phyloP scores from a whole-genome alignment of 2,113 vertebrate genomes.

The Oxyruncus cristatus region DNA sequence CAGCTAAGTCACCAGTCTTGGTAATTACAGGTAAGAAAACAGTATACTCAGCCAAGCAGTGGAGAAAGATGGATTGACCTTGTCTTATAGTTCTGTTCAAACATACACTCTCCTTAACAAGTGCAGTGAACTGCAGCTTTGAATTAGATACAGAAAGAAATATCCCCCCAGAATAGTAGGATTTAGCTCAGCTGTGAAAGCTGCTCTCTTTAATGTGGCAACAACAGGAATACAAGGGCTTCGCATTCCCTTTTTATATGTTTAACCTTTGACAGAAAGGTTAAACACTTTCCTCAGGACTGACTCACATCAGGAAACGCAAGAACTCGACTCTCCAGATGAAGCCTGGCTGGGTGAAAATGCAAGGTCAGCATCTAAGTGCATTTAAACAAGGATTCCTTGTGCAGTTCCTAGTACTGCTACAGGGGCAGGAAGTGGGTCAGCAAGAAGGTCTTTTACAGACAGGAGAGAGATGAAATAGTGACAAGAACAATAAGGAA shows the following conservation, averaged over 20 bases:
- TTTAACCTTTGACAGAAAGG: constrained; percentile 70
- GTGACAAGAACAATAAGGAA: background rate
- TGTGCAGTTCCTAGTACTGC: background rate
- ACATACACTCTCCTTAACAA: background rate
- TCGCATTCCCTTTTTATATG: constrained; percentile 57
- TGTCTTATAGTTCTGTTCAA: background rate
- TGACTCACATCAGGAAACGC: constrained; percentile 63
- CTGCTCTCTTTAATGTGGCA: constrained; percentile 21
- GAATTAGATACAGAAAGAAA: background rate
- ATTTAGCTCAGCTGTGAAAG: background rate
- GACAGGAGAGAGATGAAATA: background rate
- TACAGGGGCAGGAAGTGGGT: constrained; percentile 22
- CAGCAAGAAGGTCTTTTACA: constrained; percentile 17
- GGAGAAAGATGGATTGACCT: background rate
- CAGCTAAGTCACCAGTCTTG: background rate
- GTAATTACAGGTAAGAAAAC: background rate
- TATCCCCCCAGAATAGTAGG: background rate
- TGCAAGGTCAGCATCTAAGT: background rate
- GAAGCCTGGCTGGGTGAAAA: constrained; percentile 39
- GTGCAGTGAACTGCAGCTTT: background rate
- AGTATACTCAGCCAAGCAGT: background rate
- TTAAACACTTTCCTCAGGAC: constrained; percentile 59
- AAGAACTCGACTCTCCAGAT: constrained; percentile 36
- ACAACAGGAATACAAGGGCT: constrained; percentile 54
- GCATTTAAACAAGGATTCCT: constrained; percentile 38